These are phyloP conservation scores for Drosophila kurseongensis DNA, from an alignment of 1,140 invertebrate species.

Conservation along the genomic window DNA sequence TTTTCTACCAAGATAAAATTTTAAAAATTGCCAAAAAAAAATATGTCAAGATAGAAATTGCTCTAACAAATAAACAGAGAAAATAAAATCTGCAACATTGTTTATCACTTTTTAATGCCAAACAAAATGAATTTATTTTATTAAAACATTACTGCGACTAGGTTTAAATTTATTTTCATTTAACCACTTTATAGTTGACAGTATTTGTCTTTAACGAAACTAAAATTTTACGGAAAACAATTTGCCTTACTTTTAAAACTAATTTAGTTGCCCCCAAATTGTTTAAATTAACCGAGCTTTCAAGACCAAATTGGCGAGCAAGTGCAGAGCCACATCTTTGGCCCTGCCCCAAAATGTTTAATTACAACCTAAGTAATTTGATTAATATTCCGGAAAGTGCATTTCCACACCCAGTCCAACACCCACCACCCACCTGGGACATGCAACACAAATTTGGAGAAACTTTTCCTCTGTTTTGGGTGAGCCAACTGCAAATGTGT, in stretches of 20 bases:
- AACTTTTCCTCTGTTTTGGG: conserved; percentile 22
- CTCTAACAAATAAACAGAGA: no score
- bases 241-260: neutral
- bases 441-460: conserved; percentile 22
- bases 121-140: no score
- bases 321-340: conserved; percentile 4
- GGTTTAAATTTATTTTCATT: no score
- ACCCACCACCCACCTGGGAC: conserved; percentile 3
- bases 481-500: conserved; percentile 5
- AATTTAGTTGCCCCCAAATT: conserved; percentile 5
- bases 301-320: conserved; percentile 14
- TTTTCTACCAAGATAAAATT: no score
- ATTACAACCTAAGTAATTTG: conserved; percentile 43
- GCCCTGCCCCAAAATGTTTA: conserved; percentile 39
- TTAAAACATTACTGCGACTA: no score
- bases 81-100: no score
- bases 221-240: neutral
- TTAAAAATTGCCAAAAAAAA: no score
- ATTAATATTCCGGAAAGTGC: conserved; percentile 47
- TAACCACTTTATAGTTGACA: no score
- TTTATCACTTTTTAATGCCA: no score
- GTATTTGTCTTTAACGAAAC: neutral
- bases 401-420: conserved; percentile 9
- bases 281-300: conserved; percentile 33
- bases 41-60: no score